Conservation (phyloP, 1,140 invertebrate species). For the Drosophila ercepeae region DNA sequence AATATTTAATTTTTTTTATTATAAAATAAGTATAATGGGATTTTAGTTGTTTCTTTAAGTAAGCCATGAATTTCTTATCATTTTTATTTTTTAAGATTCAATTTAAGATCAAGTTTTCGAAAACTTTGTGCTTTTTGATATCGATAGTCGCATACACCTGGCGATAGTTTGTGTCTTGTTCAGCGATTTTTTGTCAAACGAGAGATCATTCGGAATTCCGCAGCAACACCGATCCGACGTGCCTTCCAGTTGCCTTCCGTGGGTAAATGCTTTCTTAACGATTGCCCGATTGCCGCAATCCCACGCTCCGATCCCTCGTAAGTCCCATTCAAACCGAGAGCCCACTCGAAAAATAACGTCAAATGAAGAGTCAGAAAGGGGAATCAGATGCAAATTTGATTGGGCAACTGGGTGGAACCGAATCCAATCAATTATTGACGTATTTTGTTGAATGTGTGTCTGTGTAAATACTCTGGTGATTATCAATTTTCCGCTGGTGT, state of each 20-base stretch:
- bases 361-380: conserved; percentile 9
- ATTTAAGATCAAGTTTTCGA: not conserved
- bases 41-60: too few species aligned
- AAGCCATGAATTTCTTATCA: not conserved
- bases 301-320: conserved; percentile 21
- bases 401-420: conserved; percentile 22
- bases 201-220: conserved; percentile 45
- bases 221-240: conserved; percentile 11
- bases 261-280: conserved; percentile 21
- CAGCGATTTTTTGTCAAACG: conserved; percentile 20
- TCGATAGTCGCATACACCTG: conserved; percentile 14
- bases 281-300: not conserved
- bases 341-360: conserved; percentile 10
- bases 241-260: not conserved
- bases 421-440: conserved; percentile 34
- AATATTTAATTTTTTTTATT: not conserved
- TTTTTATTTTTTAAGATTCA: not conserved
- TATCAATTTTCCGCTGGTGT: conserved; percentile 34
- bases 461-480: conserved; percentile 1
- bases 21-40: too few species aligned
- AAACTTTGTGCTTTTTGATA: not conserved
- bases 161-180: conserved; percentile 21
- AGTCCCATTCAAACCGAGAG: conserved; percentile 17
- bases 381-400: conserved; percentile 40
- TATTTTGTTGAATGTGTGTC: not conserved